Percentiles rank a stretch among this genome's conserved stretches.
Evolutionary conservation across 35 echinoderm and acorn worm genomes (phyloP).

Genomic region (Patiria miniata): DNA sequence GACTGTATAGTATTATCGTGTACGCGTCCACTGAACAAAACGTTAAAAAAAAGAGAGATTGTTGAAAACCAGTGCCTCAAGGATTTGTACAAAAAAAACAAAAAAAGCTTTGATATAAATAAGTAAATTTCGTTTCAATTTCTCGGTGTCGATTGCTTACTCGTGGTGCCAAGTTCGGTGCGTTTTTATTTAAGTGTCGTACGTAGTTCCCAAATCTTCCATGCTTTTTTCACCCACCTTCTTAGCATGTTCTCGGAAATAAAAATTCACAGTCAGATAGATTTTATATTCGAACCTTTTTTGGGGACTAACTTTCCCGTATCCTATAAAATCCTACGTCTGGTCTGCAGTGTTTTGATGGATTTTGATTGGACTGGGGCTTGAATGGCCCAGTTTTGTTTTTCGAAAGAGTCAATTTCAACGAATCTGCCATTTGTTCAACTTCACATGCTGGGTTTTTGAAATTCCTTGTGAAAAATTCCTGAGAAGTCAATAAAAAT

Average conservation of each 20-base stretch:
- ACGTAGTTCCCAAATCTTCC: not conserved
- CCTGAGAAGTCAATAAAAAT: too few relatives aligned
- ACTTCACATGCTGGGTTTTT: too few relatives aligned
- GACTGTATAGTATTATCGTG: slow-evolving; percentile 1
- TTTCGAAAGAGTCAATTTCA: too few relatives aligned
- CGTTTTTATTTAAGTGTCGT: not conserved
- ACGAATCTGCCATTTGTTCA: too few relatives aligned
- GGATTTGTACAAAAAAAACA: slow-evolving; percentile 11
- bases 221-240: not conserved
- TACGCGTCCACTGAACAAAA: slow-evolving; percentile 22
- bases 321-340: too few relatives aligned
- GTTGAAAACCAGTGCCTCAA: slow-evolving; percentile 11
- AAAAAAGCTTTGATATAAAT: slow-evolving; percentile 4
- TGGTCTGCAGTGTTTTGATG: too few relatives aligned
- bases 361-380: not conserved
- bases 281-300: not conserved
- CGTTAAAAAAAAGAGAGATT: not conserved
- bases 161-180: not conserved
- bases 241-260: not conserved
- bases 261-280: not conserved
- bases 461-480: too few relatives aligned
- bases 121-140: not conserved
- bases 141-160: not conserved
- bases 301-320: too few relatives aligned
- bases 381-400: not conserved